These are phyloP conservation scores for Neodiprion virginianus DNA, from an alignment of 1,140 invertebrate species.

Conservation along the genomic window DNA sequence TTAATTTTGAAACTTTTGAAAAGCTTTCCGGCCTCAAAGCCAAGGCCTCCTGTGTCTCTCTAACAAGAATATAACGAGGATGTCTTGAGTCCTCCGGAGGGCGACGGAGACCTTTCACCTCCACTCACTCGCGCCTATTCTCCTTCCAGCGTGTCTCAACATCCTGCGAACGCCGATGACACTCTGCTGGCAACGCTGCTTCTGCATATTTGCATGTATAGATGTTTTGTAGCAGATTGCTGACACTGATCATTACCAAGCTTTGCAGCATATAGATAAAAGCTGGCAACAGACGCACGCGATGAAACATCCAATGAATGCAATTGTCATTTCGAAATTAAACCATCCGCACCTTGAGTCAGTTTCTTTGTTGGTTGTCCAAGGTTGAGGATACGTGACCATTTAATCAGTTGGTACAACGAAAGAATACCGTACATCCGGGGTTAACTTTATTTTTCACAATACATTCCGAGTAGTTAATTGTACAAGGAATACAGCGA, in stretches of 20 bases:
- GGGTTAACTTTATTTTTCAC: no score
- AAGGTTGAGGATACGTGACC: neutral
- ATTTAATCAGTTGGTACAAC: no score
- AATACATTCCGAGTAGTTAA: no score
- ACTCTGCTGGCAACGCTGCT: neutral
- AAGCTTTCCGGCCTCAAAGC: no score
- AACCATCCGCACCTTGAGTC: neutral
- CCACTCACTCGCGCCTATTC: neutral
- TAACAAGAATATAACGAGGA: constrained; percentile 1
- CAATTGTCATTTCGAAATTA: neutral
- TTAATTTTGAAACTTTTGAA: no score
- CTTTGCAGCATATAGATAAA: neutral
- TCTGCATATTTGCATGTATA: neutral
- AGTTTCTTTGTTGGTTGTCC: neutral
- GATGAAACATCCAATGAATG: neutral
- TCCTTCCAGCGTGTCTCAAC: neutral
- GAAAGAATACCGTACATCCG: no score
- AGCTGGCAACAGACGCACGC: neutral
- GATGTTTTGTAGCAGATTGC: neutral
- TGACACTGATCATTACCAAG: neutral
- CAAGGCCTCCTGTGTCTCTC: neutral
- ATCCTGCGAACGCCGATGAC: neutral
- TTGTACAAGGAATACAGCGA: no score
- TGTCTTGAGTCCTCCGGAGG: neutral
- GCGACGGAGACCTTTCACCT: neutral